Evolutionary conservation across 2,113 vertebrate species (phyloP).

Genomic region (Tachysurus vachellii): DNA sequence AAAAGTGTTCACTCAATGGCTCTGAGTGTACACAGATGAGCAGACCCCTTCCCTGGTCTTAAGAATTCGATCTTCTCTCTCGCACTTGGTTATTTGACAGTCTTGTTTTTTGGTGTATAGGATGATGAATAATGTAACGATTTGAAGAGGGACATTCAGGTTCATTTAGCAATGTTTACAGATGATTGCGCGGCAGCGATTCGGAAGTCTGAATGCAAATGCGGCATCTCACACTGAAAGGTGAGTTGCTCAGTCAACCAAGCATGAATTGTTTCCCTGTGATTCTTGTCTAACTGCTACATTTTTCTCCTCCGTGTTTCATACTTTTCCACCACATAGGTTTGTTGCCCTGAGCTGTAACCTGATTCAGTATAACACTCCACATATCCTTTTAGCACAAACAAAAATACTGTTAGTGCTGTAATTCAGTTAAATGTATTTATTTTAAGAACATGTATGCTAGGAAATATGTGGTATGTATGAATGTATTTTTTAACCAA

Average conservation of each 20-base stretch:
- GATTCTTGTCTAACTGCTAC: neutral
- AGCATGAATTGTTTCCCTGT: slow-evolving; percentile 7
- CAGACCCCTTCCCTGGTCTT: neutral
- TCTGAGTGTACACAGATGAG: neutral
- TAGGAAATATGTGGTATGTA: neutral
- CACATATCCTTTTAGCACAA: neutral
- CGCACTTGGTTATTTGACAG: neutral
- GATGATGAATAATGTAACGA: slow-evolving; percentile 14
- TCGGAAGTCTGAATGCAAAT: slow-evolving; percentile 24
- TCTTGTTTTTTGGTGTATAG: slow-evolving; percentile 13
- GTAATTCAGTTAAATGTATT: neutral
- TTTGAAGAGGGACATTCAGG: slow-evolving; percentile 9
- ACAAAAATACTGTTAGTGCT: neutral
- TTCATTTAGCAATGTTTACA: slow-evolving; percentile 33
- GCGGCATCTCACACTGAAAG: slow-evolving; percentile 1
- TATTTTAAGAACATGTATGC: neutral
- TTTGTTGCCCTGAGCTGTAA: neutral
- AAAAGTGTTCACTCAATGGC: neutral
- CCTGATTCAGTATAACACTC: neutral
- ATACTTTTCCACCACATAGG: neutral
- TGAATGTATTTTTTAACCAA: neutral
- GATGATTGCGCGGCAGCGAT: slow-evolving; percentile 4
- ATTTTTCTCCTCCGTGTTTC: neutral
- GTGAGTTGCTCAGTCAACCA: slow-evolving; percentile 24
- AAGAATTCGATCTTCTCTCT: neutral